phyloP scores from a whole-genome alignment of 1,140 invertebrate species.

The Drosophila jambulina region DNA sequence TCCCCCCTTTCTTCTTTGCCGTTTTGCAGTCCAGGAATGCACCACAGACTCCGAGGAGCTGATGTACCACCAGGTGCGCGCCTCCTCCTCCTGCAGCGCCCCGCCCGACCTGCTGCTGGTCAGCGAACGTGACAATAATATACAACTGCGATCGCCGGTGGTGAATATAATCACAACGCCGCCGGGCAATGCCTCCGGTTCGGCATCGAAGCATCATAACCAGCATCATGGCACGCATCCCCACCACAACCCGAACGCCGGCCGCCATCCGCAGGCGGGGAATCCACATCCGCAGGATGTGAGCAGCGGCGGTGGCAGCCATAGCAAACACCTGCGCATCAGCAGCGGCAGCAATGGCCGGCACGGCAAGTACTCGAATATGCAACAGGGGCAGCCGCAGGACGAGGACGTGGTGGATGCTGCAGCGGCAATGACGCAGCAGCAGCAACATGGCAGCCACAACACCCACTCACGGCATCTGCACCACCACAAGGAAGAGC shows the following conservation, averaged over 20 bases:
- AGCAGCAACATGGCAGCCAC: slow-evolving; percentile 24
- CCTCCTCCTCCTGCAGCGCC: slow-evolving; percentile 84
- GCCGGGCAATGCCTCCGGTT: slow-evolving; percentile 60
- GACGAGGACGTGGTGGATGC: slow-evolving; percentile 71
- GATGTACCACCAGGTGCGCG: slow-evolving; percentile 84
- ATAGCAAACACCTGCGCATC: slow-evolving; percentile 75
- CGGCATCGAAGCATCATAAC: slow-evolving; percentile 32
- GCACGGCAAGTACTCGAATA: slow-evolving; percentile 73
- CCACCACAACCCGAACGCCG: slow-evolving; percentile 39
- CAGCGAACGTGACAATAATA: slow-evolving; percentile 85
- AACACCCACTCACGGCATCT: slow-evolving; percentile 65
- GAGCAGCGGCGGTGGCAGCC: slow-evolving; percentile 60
- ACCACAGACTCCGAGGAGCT: slow-evolving; percentile 85
- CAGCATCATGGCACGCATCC: slow-evolving; percentile 36
- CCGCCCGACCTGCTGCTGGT: slow-evolving; percentile 83
- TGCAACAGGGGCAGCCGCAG: slow-evolving; percentile 46
- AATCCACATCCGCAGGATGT: slow-evolving; percentile 52
- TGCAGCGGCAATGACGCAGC: slow-evolving; percentile 54
- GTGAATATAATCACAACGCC: slow-evolving; percentile 83
- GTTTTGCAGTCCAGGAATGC: slow-evolving; percentile 84
- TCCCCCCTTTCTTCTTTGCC: slow-evolving; percentile 6
- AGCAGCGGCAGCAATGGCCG: slow-evolving; percentile 64
- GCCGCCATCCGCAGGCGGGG: slow-evolving; percentile 34
- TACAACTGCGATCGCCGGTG: slow-evolving; percentile 77
- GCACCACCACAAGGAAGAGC: slow-evolving; percentile 78